Base-by-base conservation (phyloP, 2,888 invertebrate species). In the Scaptomyza reducta region DNA sequence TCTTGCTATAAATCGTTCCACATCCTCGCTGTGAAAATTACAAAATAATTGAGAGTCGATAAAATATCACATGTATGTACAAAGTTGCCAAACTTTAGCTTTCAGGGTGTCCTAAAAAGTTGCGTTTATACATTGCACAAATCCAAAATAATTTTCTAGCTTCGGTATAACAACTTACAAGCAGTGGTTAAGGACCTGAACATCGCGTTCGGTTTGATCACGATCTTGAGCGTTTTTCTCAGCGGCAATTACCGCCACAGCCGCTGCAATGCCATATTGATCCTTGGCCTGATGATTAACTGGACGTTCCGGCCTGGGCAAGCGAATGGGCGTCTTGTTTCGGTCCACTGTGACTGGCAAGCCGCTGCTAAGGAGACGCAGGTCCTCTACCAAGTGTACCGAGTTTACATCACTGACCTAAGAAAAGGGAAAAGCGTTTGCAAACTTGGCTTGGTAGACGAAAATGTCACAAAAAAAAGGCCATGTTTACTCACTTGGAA, bases 1-100 rank as follows among this genome's bases (percentile, higher is more conserved):
- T 68, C 99, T 94, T 1, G 98, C 97, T 70, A 99, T 98, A 92
- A 99, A 99, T 90, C 98, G 97, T 92, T 99, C 99, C 86, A 99
- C 99, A 92, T 99, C 99, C 92, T 99, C 99, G 92, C 74, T 74
- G n/a, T 10, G 16, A 31, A 11, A 31, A 38, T 25, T 35, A 1
- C 44, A 4, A 22, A 50, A 25, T 2, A 22, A 6, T 7, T 11
- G 14, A 14, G 9, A 25, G 9, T 4, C 2, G 9, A 22, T 10
- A 27, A 27, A 27, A 27, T 27, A 27, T 27, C 3, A 22, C 22
- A 3, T 27, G 27, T 27, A n/a, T n/a, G n/a, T n/a, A n/a, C n/a
- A n/a, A n/a, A n/a, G n/a, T n/a, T n/a, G n/a, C n/a, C n/a, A n/a
- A n/a, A n/a, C n/a, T n/a, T n/a, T n/a, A n/a, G n/a, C n/a, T 27